Evolutionary conservation across 1,140 invertebrate species (phyloP).

Genomic region (Eurosta solidaginis): DNA sequence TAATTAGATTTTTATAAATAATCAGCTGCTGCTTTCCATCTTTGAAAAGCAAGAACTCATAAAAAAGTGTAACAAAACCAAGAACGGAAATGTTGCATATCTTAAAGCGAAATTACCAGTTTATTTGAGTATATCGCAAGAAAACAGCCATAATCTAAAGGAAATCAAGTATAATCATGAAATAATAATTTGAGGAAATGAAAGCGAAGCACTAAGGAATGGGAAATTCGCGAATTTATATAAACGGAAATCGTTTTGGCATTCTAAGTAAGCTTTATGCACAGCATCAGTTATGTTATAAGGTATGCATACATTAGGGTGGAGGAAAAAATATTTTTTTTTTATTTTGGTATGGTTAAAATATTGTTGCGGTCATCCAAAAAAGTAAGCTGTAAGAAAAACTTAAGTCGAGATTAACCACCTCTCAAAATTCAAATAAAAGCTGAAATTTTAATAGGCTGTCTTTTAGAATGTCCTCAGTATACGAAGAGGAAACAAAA

Average conservation of each 20-base stretch:
- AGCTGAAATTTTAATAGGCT: no score
- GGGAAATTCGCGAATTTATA: not conserved
- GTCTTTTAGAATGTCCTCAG: no score
- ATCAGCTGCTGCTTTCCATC: not conserved
- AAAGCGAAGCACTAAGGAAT: not conserved
- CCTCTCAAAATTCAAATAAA: no score
- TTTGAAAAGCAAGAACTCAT: not conserved
- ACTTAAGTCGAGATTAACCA: no score
- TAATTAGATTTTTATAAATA: not conserved
- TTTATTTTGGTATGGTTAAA: no score
- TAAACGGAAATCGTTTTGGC: not conserved
- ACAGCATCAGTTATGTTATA: not conserved
- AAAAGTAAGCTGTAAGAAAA: no score
- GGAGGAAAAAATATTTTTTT: not conserved
- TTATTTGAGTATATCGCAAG: constrained; percentile 3
- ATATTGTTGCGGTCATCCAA: no score
- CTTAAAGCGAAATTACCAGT: constrained; percentile 14
- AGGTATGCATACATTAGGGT: not conserved
- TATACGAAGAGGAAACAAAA: no score
- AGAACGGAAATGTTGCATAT: not conserved
- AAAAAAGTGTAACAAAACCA: not conserved
- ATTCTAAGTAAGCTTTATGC: not conserved
- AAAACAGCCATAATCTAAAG: not conserved
- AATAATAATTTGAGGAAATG: not conserved
- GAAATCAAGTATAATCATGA: not conserved